phyloP scores from a whole-genome alignment of 2,888 invertebrate genomes.

The Augochlorella aurata region DNA sequence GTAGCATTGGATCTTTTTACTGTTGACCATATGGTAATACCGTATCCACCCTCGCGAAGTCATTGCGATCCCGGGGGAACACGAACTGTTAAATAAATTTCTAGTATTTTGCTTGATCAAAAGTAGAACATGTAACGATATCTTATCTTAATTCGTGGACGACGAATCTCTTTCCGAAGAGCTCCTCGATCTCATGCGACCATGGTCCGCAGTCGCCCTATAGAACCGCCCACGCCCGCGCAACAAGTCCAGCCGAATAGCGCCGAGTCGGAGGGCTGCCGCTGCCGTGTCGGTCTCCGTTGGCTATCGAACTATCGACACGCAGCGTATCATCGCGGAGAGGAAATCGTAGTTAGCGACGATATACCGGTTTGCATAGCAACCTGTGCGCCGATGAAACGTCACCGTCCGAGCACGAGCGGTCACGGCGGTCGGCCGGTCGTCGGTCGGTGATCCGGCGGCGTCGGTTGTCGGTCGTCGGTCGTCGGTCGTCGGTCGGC shows the following conservation, averaged over 20 bases:
- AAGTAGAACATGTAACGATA: too few species aligned
- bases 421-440: not conserved
- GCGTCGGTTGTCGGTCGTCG: not conserved
- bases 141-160: not conserved
- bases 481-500: not conserved
- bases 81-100: too few species aligned
- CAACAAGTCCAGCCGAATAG: conserved; percentile 10
- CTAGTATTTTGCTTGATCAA: too few species aligned
- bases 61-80: too few species aligned
- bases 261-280: conserved; percentile 4
- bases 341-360: conserved; percentile 47
- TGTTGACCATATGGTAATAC: not conserved
- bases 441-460: too few species aligned
- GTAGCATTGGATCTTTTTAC: not conserved
- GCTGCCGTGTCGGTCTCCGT: not conserved
- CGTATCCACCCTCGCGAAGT: too few species aligned
- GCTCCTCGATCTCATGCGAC: conserved; percentile 8
- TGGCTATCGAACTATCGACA: conserved; percentile 6
- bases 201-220: not conserved
- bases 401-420: conserved; percentile 43
- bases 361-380: conserved; percentile 62
- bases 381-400: conserved; percentile 57
- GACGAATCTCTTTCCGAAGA: not conserved
- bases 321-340: conserved; percentile 45
- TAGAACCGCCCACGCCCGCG: not conserved